These are phyloP conservation scores for Trileptium ribeirensis DNA, from an alignment of 2,888 invertebrate species.

Conservation along the genomic window DNA sequence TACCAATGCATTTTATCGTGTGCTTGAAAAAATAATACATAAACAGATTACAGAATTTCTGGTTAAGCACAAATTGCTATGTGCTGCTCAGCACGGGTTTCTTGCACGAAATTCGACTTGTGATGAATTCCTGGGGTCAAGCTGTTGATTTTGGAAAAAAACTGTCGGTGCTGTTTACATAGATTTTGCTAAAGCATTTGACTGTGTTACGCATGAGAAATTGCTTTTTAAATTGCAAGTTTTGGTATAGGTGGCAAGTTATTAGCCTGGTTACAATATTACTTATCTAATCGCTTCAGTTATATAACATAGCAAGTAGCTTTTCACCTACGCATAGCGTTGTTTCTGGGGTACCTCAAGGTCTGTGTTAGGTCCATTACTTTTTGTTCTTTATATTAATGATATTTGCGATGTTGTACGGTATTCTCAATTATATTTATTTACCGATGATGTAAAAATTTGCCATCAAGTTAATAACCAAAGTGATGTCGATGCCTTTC, in stretches of 20 bases:
- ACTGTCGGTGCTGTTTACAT: not conserved
- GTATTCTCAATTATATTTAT: not conserved
- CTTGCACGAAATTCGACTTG: not conserved
- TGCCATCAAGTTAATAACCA: not conserved
- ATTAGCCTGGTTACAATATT: not conserved
- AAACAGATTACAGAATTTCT: too few species aligned
- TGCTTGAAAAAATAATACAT: too few species aligned
- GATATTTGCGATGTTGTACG: not conserved
- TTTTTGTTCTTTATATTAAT: conserved; percentile 5
- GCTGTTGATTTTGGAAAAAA: not conserved
- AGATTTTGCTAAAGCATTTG: not conserved
- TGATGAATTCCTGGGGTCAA: not conserved
- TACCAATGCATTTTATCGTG: too few species aligned
- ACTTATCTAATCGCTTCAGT: not conserved
- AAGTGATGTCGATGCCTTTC: not conserved
- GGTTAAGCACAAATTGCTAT: too few species aligned
- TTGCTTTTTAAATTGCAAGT: not conserved
- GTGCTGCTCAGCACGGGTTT: too few species aligned
- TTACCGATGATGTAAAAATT: conserved; percentile 16
- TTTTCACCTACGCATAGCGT: not conserved
- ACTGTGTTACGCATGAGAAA: not conserved
- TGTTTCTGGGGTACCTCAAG: conserved; percentile 7
- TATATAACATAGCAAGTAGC: not conserved
- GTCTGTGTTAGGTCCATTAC: not conserved
- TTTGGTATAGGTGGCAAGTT: not conserved